Conservation (phyloP, 2,888 invertebrate genomes). For the Quadroppia sp. region DNA sequence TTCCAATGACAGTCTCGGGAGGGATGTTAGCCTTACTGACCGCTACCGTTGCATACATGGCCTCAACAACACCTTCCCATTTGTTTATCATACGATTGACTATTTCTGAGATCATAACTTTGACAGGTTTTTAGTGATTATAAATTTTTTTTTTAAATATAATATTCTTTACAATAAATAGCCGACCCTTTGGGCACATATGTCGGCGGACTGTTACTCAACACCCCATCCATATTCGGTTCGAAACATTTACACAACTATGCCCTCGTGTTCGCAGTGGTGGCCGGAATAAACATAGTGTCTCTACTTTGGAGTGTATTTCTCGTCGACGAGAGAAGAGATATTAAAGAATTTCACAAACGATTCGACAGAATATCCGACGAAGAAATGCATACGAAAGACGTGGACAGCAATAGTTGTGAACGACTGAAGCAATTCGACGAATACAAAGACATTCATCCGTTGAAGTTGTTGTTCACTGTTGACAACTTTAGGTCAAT, state of each 20-base stretch:
- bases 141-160: not conserved
- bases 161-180: no score
- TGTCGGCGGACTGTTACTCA: conserved; percentile 6
- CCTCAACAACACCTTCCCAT: conserved; percentile 27
- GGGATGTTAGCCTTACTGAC: conserved; percentile 4
- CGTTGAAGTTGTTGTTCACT: no score
- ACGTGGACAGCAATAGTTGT: no score
- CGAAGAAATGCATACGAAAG: no score
- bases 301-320: not conserved
- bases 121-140: not conserved
- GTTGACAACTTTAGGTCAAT: no score
- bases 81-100: conserved; percentile 21
- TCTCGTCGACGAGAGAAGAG: conserved; percentile 29
- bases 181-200: conserved; percentile 16
- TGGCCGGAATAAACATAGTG: not conserved
- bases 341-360: not conserved
- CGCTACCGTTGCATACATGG: conserved; percentile 23
- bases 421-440: no score
- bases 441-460: no score
- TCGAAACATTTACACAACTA: conserved; percentile 15
- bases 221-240: not conserved
- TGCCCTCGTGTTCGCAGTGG: conserved; percentile 8
- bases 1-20: not conserved
- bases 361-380: no score
- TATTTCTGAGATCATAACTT: conserved; percentile 6